Base-by-base conservation (phyloP, 2,797 vertebrate species). In the Sebastiscus tertius region DNA sequence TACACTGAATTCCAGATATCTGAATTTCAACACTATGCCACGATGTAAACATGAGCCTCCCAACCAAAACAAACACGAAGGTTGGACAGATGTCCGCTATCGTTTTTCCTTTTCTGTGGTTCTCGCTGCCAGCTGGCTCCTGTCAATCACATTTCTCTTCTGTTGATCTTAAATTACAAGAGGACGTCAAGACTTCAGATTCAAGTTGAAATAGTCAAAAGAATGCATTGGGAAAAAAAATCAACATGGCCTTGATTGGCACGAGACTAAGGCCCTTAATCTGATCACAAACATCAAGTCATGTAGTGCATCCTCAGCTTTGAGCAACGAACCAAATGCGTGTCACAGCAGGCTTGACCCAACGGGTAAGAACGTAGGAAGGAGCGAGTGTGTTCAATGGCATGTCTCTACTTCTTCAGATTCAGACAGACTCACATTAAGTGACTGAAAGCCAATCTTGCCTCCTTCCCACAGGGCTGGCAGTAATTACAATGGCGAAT, bases 401-500 rank as follows among this genome's bases (percentile, higher is more conserved):
- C 75, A 63, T 8, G 55, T 49, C 79, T 79, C 46, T 46, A 55
- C 60, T 72, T 80, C 60, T 66, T 78, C 70, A 29, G 10, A 54
- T 56, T 66, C 77, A 77, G 63, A 75, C 69, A 66, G 64, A 62
- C 81, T 81, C 72, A 55, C 49, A 59, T 72, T 34, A 89, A 88
- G 66, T 73, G 65, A 79, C 76, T 83, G 75, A 79, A 80, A 85
- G 62, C 60, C 70, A 80, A 67, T 68, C 66, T 54, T 56, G 46
- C 78, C 73, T 79, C 49, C 80, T 64, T 67, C 81, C 83, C 77
- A 59, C 69, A 49, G 71, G 72, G 65, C 49, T 77, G 77, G 71
- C 60, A 68, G 70, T 82, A 83, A 91, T 90, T 88, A 87, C 64
- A 83, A 76, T 27, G 58, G 68, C 71, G 79, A 82, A 90, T 77